Base-by-base conservation (phyloP, 2,113 vertebrate genomes). In the Ahaetulla prasina region DNA sequence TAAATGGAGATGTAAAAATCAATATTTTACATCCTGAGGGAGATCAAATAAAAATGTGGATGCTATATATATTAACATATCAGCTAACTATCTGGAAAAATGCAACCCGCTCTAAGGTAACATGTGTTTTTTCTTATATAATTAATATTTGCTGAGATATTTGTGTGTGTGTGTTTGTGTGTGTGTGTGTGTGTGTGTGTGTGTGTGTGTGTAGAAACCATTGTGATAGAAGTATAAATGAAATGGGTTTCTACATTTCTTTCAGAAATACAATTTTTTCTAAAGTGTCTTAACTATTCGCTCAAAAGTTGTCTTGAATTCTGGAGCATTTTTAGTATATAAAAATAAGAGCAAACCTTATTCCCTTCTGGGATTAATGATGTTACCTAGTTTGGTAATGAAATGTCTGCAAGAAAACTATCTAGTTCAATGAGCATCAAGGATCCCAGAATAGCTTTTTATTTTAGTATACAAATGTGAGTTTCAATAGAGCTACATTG, bases 71-170 rank as follows among this genome's bases (percentile, higher is more conserved):
- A 0, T 97, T 98, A 92, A 91, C 0, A 1, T 98, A 97, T 0
- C 93, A 50, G 7, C 14, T 97, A 1, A n/a, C 95, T 12, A 93
- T 96, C 92, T 98, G 97, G 98, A 50, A 96, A 91, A 97, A 96
- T 18, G 94, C 97, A 0, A 96, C 97, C 7, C n/a, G 91, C 53
- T 3, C 22, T 89, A 57, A 96, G 85, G 97, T 95, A 54, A 68
- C 35, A 63, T 49, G 3, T 92, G n/a, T 92, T 85, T 12, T 86
- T 52, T 43, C 22, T 47, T 39, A 39, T 39, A 57, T 89, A 25
- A 55, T 63, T 39, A 86, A 52, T 14, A 88, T 92, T 92, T 88
- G 12, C 23, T 60, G 5, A 27, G 47, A 23, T 39, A n/a, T n/a
- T n/a, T n/a, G n/a, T n/a, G n/a, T n/a, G n/a, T n/a, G n/a, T n/a